phyloP scores from a whole-genome alignment of 2,113 vertebrate species.

The Canis aureus region DNA sequence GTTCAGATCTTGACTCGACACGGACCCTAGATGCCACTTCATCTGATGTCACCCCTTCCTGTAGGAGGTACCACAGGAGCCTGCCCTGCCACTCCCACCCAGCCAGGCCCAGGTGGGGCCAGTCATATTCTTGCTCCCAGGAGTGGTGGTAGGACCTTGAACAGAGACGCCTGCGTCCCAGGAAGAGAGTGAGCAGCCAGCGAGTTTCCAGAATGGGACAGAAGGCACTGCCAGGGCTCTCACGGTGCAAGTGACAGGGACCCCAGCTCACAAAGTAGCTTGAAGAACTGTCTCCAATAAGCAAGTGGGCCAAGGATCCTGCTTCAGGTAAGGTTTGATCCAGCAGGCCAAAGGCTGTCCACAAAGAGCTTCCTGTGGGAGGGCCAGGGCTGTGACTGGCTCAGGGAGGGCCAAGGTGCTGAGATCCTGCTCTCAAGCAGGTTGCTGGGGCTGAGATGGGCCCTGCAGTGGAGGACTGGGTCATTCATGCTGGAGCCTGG shows the following conservation, averaged over 20 bases:
- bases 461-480: not conserved
- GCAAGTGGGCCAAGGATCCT: rapidly evolving
- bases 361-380: not conserved
- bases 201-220: not conserved
- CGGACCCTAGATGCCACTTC: rapidly evolving
- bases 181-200: not conserved
- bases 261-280: not conserved
- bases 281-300: not conserved
- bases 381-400: too few species aligned
- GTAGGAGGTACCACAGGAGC: rapidly evolving
- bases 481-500: too few species aligned
- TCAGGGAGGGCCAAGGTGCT: not conserved
- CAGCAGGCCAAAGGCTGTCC: not conserved
- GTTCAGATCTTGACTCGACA: rapidly evolving
- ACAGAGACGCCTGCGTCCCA: not conserved
- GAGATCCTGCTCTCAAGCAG: not conserved
- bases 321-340: constrained; percentile 18
- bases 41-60: rapidly evolving
- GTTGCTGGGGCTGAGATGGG: not conserved
- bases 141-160: not conserved
- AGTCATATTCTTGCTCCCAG: rapidly evolving
- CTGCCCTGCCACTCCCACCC: not conserved
- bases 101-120: not conserved
- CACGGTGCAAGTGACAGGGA: rapidly evolving
- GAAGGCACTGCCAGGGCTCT: not conserved